Evolutionary conservation across 2,797 vertebrate species (phyloP), one percentile per base, ranked within the genome.

Genomic region (Malacoctenus gilli): DNA sequence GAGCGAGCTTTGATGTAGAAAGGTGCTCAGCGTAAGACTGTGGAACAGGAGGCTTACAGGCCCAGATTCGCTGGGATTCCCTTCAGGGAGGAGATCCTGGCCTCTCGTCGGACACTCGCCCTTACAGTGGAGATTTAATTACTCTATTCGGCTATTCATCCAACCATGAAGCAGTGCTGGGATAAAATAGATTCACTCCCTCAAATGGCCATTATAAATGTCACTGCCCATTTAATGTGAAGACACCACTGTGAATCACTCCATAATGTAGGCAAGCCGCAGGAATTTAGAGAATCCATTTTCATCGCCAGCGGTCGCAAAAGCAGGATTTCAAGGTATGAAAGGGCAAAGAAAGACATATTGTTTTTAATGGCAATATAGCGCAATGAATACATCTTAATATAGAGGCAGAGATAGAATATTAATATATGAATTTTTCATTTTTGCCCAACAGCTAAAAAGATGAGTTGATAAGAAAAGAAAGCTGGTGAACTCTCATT

Each of bases 1-100:
- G 72, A 66, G 72, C 63, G 38, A 19, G 85, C 91, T 92, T 91
- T 92, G 91, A 93, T 91, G 90, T 89, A 64, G 79, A 85, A 92
- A 89, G 86, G 86, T 88, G 89, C 81, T 82, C 62, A 47, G 85
- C 61, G 79, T 75, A 82, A 60, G 66, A 76, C 57, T 82, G 55
- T 61, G 73, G 87, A 89, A 85, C 85, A 78, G 85, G 79, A 85
- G 80, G 79, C 87, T 90, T 85, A 80, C 67, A 46, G 76, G 66
- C 48, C 47, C 21, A 66, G 57, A 53, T 87, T 87, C 69, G 62
- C 78, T 44, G 58, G 79, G 83, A 85, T 88, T 87, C 82, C 84
- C 85, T 73, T 79, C 62, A 41, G 84, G 87, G 75, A 86, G 53
- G 62, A 71, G 77, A 78, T 72, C 59, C 53, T 34, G 66, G 65